These are phyloP conservation scores for Patiria pectinifera DNA, from an alignment of 53 echinoderm and acorn worm species.

Conservation along the genomic window DNA sequence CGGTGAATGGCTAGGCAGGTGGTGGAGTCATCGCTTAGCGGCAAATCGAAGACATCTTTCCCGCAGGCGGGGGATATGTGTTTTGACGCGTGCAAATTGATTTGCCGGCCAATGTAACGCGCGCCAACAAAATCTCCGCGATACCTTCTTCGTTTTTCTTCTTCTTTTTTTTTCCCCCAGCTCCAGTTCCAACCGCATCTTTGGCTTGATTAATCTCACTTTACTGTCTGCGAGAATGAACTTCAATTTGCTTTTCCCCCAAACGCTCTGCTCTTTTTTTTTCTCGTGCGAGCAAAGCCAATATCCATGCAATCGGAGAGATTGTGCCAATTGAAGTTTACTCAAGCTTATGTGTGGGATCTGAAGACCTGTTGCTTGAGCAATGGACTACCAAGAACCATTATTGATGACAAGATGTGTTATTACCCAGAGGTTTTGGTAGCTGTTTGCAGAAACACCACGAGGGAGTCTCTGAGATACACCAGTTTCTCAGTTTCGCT, in stretches of 20 bases:
- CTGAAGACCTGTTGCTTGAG: background rate
- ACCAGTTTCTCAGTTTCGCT: no score
- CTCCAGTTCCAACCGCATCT: background rate
- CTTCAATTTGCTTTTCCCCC: background rate
- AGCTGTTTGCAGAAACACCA: no score
- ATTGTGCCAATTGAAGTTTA: background rate
- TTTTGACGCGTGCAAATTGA: constrained; percentile 63
- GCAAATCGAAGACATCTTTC: constrained; percentile 28
- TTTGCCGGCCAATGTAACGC: constrained; percentile 44
- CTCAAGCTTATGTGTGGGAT: background rate
- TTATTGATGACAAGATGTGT: no score
- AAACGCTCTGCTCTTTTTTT: no score
- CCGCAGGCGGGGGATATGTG: constrained; percentile 39
- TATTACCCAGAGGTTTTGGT: no score
- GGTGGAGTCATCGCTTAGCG: constrained; percentile 1
- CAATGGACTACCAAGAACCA: background rate
- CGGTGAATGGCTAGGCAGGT: constrained; percentile 31
- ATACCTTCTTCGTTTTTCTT: no score
- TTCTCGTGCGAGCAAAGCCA: background rate
- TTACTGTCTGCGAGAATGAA: background rate
- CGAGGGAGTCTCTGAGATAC: no score
- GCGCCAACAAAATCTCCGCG: background rate
- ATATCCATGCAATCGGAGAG: background rate
- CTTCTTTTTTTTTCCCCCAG: background rate
- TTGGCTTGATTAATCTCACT: constrained; percentile 15